A percentile compares a stretch with the other conserved stretches of the same genome.
Evolutionary conservation across 2,113 vertebrate genomes (phyloP).

Genomic region (Suncus etruscus): DNA sequence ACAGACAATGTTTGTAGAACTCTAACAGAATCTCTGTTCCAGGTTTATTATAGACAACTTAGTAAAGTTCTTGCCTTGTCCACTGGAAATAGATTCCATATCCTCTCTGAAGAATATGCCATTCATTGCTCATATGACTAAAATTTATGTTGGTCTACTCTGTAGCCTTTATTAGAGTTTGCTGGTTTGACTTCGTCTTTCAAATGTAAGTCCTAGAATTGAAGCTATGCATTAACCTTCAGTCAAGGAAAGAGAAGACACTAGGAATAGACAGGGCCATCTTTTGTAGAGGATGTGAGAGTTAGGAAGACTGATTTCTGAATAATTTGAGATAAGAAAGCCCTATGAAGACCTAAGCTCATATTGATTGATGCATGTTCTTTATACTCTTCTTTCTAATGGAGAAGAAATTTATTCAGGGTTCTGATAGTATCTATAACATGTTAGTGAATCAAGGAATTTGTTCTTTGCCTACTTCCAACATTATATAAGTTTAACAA

Average conservation of each 20-base stretch:
- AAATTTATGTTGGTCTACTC: not conserved
- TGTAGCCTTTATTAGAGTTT: not conserved
- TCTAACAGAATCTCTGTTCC: too few species aligned
- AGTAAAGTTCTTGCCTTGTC: not conserved
- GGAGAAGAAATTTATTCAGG: not conserved
- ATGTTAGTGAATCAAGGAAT: not conserved
- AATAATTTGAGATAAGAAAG: too few species aligned
- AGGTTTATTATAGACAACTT: too few species aligned
- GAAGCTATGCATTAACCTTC: not conserved
- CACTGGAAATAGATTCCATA: not conserved
- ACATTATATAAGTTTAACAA: not conserved
- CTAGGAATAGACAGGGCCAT: not conserved
- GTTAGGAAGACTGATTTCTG: not conserved
- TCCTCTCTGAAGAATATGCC: accelerated
- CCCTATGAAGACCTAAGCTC: too few species aligned
- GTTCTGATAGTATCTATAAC: not conserved
- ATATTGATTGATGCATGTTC: not conserved
- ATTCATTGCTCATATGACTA: accelerated
- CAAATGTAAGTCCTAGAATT: not conserved
- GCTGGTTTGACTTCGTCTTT: not conserved
- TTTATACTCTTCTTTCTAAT: not conserved
- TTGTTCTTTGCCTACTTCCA: not conserved
- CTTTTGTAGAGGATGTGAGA: not conserved
- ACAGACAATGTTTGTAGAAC: not conserved
- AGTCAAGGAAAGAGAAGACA: not conserved